Evolutionary conservation across 2,113 vertebrate genomes (phyloP).

Genomic region (Tragelaphus buxtoni): DNA sequence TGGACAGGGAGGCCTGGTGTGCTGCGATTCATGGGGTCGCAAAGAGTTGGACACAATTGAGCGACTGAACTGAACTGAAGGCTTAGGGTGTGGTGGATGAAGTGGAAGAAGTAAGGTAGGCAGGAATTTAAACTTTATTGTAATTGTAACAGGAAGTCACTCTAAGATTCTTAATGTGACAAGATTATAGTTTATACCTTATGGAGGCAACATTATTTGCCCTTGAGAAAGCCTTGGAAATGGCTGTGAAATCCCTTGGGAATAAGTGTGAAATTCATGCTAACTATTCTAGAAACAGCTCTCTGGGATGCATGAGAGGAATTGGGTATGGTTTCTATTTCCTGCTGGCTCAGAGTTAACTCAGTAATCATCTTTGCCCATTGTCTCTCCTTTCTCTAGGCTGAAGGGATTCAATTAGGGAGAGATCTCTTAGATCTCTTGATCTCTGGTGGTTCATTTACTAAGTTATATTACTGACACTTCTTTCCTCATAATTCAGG

Average conservation of each 20-base stretch:
- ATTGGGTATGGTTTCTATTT: not conserved
- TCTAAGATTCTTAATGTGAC: not conserved
- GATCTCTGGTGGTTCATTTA: not conserved
- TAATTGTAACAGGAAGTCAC: not conserved
- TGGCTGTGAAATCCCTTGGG: not conserved
- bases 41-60: too few relatives aligned
- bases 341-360: not conserved
- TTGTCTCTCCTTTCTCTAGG: not conserved
- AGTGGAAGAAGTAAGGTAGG: not conserved
- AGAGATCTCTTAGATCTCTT: not conserved
- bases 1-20: too few relatives aligned
- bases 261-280: not conserved
- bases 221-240: not conserved
- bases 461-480: not conserved
- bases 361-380: not conserved
- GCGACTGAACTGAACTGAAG: too few relatives aligned
- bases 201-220: not conserved
- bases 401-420: not conserved
- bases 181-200: not conserved
- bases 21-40: too few relatives aligned
- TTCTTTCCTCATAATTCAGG: not conserved
- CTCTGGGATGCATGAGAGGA: not conserved
- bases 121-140: not conserved
- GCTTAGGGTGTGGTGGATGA: not conserved
- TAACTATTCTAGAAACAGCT: not conserved